phyloP scores from a whole-genome alignment of 1,140 invertebrate species.

The Drosophila ercepeae region DNA sequence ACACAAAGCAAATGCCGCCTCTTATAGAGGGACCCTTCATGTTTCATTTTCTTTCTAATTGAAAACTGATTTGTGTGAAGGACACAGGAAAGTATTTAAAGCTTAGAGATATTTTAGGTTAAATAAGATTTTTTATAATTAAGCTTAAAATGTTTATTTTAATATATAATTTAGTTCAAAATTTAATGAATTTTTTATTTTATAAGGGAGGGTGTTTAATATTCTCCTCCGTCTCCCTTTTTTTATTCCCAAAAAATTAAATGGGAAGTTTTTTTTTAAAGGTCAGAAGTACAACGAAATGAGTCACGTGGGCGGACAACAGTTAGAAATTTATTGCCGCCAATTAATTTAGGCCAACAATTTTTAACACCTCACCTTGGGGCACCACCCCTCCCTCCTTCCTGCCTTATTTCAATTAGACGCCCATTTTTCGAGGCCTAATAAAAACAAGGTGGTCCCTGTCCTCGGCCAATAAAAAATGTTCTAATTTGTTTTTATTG shows the following conservation, averaged over 20 bases:
- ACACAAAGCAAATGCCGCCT: not conserved
- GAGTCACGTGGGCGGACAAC: conserved; percentile 55
- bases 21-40: not conserved
- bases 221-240: not conserved
- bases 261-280: not conserved
- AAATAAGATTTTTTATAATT: too few relatives aligned
- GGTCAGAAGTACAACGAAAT: conserved; percentile 6
- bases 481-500: conserved; percentile 79
- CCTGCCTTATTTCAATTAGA: conserved; percentile 70
- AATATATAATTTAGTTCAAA: too few relatives aligned
- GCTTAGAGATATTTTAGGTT: not conserved
- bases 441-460: conserved; percentile 58
- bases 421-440: conserved; percentile 52
- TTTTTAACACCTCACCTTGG: conserved; percentile 55
- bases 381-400: not conserved
- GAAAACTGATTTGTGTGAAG: conserved; percentile 70
- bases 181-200: conserved; percentile 37
- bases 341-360: conserved; percentile 71
- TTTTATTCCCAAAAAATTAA: not conserved
- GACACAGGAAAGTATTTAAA: conserved; percentile 36
- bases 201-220: not conserved
- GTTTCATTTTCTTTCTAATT: conserved; percentile 50
- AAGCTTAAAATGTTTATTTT: too few relatives aligned
- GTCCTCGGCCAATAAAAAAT: conserved; percentile 55
- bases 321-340: conserved; percentile 66